A percentile compares a stretch with the other conserved stretches of the same genome.
Conservation (phyloP, 2,113 vertebrate species). For the Cisticola juncidis region DNA sequence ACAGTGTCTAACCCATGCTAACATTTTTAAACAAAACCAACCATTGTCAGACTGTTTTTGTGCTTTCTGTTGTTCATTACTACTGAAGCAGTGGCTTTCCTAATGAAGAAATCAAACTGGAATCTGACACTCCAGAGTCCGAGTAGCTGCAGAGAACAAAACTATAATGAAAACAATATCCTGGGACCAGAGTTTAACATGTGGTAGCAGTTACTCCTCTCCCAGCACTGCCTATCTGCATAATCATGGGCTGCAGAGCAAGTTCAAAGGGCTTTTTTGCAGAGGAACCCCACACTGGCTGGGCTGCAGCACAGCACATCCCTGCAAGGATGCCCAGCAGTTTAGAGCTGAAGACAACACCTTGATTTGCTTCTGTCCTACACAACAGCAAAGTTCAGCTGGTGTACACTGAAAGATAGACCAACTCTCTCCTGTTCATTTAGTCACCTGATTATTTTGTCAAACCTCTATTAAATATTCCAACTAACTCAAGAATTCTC, state of each 20-base stretch:
- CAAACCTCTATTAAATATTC: not conserved
- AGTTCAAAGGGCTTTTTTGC: not conserved
- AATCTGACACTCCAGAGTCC: conserved; percentile 40
- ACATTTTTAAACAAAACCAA: conserved; percentile 17
- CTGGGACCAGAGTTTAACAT: conserved; percentile 42
- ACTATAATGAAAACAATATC: conserved; percentile 59
- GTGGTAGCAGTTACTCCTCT: conserved; percentile 57
- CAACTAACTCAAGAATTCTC: not conserved
- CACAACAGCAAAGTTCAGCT: not conserved
- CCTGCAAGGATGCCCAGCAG: rapidly evolving
- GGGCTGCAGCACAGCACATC: not conserved
- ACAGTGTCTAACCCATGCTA: not conserved
- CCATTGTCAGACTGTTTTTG: not conserved
- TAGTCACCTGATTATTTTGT: not conserved
- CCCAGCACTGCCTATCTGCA: not conserved
- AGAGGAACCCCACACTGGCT: not conserved
- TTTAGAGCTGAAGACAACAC: not conserved
- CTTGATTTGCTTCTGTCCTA: not conserved
- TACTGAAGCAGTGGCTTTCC: conserved; percentile 10
- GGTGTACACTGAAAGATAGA: not conserved
- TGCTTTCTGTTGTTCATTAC: conserved; percentile 1
- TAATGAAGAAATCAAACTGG: conserved; percentile 60
- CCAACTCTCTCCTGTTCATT: not conserved
- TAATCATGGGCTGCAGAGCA: not conserved
- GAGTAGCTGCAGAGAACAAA: conserved; percentile 53